These are phyloP conservation scores for Erannis defoliaria DNA, from an alignment of 2,888 invertebrate species.

Conservation along the genomic window DNA sequence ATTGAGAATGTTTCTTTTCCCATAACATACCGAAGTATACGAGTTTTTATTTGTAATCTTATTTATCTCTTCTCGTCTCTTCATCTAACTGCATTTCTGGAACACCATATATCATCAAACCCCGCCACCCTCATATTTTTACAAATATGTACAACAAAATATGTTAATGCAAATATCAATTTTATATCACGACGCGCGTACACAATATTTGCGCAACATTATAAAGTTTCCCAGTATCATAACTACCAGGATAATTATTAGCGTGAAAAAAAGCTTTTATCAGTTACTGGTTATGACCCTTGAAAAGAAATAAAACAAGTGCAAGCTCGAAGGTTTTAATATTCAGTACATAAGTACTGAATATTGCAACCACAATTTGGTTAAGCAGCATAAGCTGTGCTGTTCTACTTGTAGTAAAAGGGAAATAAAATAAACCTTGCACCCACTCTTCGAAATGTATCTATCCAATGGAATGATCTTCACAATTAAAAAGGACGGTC, in stretches of 20 bases:
- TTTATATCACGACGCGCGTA: slow-evolving; percentile 37
- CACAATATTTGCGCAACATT: slow-evolving; percentile 22
- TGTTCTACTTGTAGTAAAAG: too few species aligned
- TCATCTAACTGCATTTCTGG: not conserved
- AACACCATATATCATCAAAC: slow-evolving; percentile 27
- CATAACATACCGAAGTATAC: not conserved
- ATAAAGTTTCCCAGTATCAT: slow-evolving; percentile 16
- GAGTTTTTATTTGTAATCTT: too few species aligned
- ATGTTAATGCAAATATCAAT: slow-evolving; percentile 45
- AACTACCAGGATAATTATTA: slow-evolving; percentile 1
- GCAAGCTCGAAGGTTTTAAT: not conserved
- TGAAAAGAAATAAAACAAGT: not conserved
- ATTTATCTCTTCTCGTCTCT: too few species aligned
- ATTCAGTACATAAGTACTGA: too few species aligned
- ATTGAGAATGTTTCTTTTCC: not conserved
- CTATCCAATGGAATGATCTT: too few species aligned
- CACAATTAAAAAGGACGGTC: too few species aligned
- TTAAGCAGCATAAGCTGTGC: too few species aligned
- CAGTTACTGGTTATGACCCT: too few species aligned
- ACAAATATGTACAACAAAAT: slow-evolving; percentile 34
- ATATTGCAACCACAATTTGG: too few species aligned
- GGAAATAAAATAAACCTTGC: too few species aligned
- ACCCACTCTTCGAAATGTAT: too few species aligned
- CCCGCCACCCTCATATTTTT: slow-evolving; percentile 29
- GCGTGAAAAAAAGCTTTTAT: too few species aligned